phyloP scores from a whole-genome alignment of 2,888 invertebrate genomes.

The Campaea margaritaria region DNA sequence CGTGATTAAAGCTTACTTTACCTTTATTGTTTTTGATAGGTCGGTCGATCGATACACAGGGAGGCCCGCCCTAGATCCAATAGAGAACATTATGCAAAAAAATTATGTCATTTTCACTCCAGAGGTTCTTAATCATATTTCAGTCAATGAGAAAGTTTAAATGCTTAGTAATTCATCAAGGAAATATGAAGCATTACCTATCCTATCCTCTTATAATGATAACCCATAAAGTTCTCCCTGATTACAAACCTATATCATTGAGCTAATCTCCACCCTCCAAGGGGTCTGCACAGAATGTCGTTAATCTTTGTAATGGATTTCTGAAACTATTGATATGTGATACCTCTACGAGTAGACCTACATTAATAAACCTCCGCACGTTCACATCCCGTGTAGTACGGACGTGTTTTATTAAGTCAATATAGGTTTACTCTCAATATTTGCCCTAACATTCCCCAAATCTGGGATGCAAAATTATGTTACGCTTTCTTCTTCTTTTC shows the following conservation, averaged over 20 bases:
- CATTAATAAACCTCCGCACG: conserved; percentile 21
- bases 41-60: background rate
- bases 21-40: conserved; percentile 1
- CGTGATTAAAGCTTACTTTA: conserved; percentile 1
- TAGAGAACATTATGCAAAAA: background rate
- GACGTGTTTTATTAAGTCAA: conserved; percentile 21
- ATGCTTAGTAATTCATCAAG: too few species aligned
- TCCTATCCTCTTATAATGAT: too few species aligned
- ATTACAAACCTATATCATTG: conserved; percentile 5
- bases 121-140: too few species aligned
- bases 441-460: background rate
- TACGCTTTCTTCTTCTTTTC: too few species aligned
- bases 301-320: conserved; percentile 25
- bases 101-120: background rate
- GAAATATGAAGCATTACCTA: too few species aligned
- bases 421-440: conserved; percentile 8
- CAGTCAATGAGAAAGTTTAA: too few species aligned
- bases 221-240: background rate
- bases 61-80: background rate
- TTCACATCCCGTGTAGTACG: conserved; percentile 2
- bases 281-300: conserved; percentile 5
- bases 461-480: background rate
- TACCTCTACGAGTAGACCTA: background rate
- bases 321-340: conserved; percentile 23
- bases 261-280: background rate